Percentiles rank a stretch among this genome's conserved stretches.
These are phyloP conservation scores for Axis porcinus DNA, from an alignment of 2,113 vertebrate genomes.

Conservation along the genomic window DNA sequence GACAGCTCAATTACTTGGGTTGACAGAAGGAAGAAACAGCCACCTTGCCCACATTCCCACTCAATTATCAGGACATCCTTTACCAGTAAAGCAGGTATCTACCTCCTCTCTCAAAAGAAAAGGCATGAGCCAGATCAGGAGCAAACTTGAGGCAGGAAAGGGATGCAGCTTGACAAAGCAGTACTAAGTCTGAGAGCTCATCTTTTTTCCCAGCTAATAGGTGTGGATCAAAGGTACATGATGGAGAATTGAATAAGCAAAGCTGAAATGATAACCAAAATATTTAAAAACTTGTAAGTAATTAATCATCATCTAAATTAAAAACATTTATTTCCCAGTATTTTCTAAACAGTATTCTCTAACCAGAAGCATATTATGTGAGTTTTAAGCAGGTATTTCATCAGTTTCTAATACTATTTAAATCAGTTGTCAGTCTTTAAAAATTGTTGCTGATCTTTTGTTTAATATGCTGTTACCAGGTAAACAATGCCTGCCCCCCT, in stretches of 20 bases:
- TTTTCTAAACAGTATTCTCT: slow-evolving; percentile 8
- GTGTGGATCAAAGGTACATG: not conserved
- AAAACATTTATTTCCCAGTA: not conserved
- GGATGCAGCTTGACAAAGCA: not conserved
- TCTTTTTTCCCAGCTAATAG: not conserved
- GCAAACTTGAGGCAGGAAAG: not conserved
- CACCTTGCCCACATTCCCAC: not conserved
- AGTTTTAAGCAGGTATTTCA: not conserved
- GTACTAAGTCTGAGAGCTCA: not conserved
- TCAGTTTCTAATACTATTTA: not conserved
- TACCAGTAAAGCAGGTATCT: not conserved
- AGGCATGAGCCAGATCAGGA: not conserved
- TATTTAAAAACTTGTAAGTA: not conserved
- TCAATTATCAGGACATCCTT: not conserved
- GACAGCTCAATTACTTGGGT: slow-evolving; percentile 35
- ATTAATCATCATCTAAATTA: not conserved
- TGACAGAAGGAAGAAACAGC: slow-evolving; percentile 4
- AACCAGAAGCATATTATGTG: not conserved
- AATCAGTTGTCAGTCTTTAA: not conserved
- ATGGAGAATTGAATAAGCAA: not conserved
- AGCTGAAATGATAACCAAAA: not conserved
- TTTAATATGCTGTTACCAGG: not conserved
- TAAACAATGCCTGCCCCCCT: not conserved
- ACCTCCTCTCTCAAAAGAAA: not conserved
- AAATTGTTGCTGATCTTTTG: not conserved